A percentile compares a stretch with the other conserved stretches of the same genome.
phyloP scores from a whole-genome alignment of 2,888 invertebrate species.

The Harpalus rufipes region DNA sequence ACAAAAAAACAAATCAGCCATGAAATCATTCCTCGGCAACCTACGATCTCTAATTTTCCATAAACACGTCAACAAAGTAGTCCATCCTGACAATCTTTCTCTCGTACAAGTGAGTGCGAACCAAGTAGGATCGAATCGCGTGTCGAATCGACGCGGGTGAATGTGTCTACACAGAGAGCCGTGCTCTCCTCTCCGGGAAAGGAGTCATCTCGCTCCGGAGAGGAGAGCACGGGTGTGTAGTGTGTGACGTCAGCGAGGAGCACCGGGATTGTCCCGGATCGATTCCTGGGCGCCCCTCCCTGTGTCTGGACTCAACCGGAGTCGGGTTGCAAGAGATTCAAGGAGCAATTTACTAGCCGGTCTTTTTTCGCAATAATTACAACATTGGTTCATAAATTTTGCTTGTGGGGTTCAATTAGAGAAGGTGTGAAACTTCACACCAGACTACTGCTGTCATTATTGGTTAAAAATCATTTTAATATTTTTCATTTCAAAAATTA shows the following conservation, averaged over 20 bases:
- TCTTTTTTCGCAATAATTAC: constrained; percentile 48
- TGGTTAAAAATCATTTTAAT: no score
- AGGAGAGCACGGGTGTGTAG: constrained; percentile 53
- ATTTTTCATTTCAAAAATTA: no score
- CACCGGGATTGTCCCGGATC: constrained; percentile 66
- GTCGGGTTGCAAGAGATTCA: constrained; percentile 2
- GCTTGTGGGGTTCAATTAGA: neutral
- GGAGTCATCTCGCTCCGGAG: neutral
- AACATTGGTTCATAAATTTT: constrained; percentile 35
- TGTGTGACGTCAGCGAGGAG: constrained; percentile 59
- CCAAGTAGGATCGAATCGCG: constrained; percentile 58
- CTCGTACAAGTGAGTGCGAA: constrained; percentile 29
- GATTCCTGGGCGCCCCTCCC: constrained; percentile 66
- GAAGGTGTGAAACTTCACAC: neutral
- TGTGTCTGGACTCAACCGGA: constrained; percentile 19
- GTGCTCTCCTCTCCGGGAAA: neutral
- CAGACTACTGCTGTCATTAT: no score
- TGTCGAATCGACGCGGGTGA: constrained; percentile 48
- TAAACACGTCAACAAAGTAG: constrained; percentile 63
- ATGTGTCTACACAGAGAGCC: constrained; percentile 58
- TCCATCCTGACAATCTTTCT: constrained; percentile 43
- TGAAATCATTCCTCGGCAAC: constrained; percentile 26
- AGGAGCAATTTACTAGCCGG: constrained; percentile 28
- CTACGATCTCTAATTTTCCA: constrained; percentile 59
- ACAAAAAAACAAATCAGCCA: constrained; percentile 44